Percentiles rank a stretch among this genome's conserved stretches.
phyloP scores from a whole-genome alignment of 1,140 invertebrate species.

The Pectinophora gossypiella region DNA sequence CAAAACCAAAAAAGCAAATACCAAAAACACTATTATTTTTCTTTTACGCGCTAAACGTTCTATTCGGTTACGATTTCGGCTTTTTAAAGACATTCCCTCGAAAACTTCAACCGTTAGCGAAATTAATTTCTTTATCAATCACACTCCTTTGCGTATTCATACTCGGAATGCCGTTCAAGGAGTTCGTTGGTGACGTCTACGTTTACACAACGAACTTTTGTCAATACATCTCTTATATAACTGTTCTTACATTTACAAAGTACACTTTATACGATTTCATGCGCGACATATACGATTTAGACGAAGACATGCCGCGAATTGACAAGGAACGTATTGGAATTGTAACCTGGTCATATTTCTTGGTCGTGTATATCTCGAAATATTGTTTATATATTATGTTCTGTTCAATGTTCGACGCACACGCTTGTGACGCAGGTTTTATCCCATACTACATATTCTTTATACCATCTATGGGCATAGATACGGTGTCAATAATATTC shows the following conservation, averaged over 20 bases:
- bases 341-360: background rate
- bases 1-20: background rate
- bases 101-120: background rate
- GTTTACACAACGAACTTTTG: too few species aligned
- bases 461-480: background rate
- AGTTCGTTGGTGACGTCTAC: too few species aligned
- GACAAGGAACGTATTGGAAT: background rate
- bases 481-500: background rate
- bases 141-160: background rate
- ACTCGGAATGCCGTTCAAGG: too few species aligned
- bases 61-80: background rate
- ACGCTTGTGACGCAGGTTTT: background rate
- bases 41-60: background rate
- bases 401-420: background rate
- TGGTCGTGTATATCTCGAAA: background rate
- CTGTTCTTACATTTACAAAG: background rate
- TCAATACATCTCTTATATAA: too few species aligned
- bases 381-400: background rate
- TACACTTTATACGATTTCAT: background rate
- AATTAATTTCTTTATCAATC: background rate
- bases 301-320: background rate
- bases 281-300: background rate
- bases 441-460: background rate
- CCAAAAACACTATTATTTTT: background rate
- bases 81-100: background rate